phyloP scores from a whole-genome alignment of 2,797 vertebrate species.

The Graptemys geographica region DNA sequence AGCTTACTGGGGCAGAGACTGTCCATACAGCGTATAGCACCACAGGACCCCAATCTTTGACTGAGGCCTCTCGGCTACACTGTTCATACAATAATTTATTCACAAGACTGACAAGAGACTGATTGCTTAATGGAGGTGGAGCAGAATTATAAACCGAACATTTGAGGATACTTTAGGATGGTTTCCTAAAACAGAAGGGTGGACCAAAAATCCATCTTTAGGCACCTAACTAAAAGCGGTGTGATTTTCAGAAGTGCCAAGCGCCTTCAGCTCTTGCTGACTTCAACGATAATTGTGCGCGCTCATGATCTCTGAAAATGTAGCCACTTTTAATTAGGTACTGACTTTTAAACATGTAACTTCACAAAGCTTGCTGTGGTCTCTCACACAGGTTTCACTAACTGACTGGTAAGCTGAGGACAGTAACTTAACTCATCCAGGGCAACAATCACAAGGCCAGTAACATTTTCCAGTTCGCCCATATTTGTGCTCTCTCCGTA shows the following conservation, averaged over 20 bases:
- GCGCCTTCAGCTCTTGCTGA: not conserved
- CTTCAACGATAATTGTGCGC: not conserved
- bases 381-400: not conserved
- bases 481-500: not conserved
- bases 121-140: not conserved
- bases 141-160: not conserved
- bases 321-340: not conserved
- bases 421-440: not conserved
- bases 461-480: not conserved
- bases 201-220: not conserved
- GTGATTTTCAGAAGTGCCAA: not conserved
- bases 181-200: not conserved
- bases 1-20: not conserved
- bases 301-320: not conserved
- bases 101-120: not conserved
- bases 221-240: not conserved
- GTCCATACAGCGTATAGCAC: not conserved
- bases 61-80: not conserved
- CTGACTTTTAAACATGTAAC: not conserved
- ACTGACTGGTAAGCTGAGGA: not conserved
- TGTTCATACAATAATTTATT: not conserved
- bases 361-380: not conserved
- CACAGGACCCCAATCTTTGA: not conserved
- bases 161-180: not conserved
- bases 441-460: not conserved